Conservation (phyloP, 2,888 invertebrate genomes). For the Polylopha cassiicola region DNA sequence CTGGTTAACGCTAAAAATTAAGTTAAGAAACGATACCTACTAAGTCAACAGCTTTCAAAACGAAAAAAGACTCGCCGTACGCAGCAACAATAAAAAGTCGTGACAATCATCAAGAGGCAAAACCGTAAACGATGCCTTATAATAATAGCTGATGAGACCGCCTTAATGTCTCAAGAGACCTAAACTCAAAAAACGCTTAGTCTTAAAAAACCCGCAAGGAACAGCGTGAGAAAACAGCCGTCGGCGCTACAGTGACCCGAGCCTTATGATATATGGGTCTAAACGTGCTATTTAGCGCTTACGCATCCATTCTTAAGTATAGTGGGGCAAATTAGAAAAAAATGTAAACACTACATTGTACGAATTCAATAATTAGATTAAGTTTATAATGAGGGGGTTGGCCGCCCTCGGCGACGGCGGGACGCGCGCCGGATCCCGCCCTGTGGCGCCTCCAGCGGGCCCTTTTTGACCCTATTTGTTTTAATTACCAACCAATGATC, state of each 20-base stretch:
- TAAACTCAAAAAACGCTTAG: slow-evolving; percentile 32
- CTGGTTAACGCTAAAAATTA: no score
- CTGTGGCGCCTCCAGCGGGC: slow-evolving; percentile 71
- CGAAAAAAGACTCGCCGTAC: slow-evolving; percentile 22
- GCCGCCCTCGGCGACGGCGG: slow-evolving; percentile 61
- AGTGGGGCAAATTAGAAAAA: slow-evolving; percentile 73
- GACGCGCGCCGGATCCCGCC: slow-evolving; percentile 57
- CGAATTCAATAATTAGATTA: slow-evolving; percentile 78
- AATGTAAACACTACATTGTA: slow-evolving; percentile 77
- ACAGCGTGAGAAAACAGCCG: slow-evolving; percentile 65
- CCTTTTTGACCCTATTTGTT: slow-evolving; percentile 75
- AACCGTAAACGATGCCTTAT: slow-evolving; percentile 51
- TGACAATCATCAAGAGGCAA: slow-evolving; percentile 68
- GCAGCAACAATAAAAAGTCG: slow-evolving; percentile 50
- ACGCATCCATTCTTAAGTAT: slow-evolving; percentile 72
- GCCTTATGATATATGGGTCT: slow-evolving; percentile 69
- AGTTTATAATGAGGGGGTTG: slow-evolving; percentile 72
- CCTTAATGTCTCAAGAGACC: slow-evolving; percentile 44
- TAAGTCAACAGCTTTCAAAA: slow-evolving; percentile 19
- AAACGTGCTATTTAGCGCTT: slow-evolving; percentile 78
- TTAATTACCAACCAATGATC: slow-evolving; percentile 72
- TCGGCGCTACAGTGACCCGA: slow-evolving; percentile 63
- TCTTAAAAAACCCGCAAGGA: slow-evolving; percentile 35
- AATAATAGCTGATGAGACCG: slow-evolving; percentile 48
- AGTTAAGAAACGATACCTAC: no score